Evolutionary conservation across 2,888 invertebrate genomes (phyloP).

Genomic region (Lamproptera curius): DNA sequence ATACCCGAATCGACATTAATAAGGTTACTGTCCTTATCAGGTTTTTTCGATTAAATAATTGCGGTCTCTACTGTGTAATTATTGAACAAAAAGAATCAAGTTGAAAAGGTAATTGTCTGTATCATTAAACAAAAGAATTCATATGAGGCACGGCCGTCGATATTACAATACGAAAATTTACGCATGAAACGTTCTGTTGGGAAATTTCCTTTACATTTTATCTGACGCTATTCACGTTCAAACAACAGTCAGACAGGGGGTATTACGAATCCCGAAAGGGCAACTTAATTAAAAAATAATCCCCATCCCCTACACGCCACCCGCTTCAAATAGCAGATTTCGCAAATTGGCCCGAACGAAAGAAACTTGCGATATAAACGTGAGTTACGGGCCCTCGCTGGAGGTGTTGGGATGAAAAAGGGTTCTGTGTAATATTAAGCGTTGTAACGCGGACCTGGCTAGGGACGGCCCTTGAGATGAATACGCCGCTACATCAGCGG

Average conservation of each 20-base stretch:
- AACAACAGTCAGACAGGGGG: slow-evolving; percentile 5
- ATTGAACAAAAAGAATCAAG: too few species aligned
- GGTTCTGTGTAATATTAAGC: slow-evolving; percentile 20
- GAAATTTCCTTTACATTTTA: background rate
- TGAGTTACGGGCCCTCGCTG: slow-evolving; percentile 13
- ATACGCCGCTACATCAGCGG: slow-evolving; percentile 22
- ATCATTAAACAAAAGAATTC: too few species aligned
- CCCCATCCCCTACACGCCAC: too few species aligned
- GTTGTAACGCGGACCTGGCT: background rate
- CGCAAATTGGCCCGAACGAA: slow-evolving; percentile 13
- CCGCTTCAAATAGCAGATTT: background rate
- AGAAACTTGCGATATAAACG: slow-evolving; percentile 13
- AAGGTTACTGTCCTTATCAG: too few species aligned
- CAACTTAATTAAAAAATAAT: slow-evolving; percentile 13
- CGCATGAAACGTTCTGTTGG: slow-evolving; percentile 2
- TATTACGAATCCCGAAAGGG: slow-evolving; percentile 5
- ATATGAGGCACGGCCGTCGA: too few species aligned
- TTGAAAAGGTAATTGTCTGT: too few species aligned
- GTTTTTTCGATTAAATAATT: too few species aligned
- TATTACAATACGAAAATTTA: too few species aligned
- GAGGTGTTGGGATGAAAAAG: slow-evolving; percentile 20
- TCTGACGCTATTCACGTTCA: background rate
- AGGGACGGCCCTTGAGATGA: slow-evolving; percentile 6
- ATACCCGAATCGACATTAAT: too few species aligned
- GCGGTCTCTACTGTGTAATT: too few species aligned